Evolutionary conservation across 1,140 invertebrate genomes (phyloP).

Genomic region (Neodiprion pinetum): DNA sequence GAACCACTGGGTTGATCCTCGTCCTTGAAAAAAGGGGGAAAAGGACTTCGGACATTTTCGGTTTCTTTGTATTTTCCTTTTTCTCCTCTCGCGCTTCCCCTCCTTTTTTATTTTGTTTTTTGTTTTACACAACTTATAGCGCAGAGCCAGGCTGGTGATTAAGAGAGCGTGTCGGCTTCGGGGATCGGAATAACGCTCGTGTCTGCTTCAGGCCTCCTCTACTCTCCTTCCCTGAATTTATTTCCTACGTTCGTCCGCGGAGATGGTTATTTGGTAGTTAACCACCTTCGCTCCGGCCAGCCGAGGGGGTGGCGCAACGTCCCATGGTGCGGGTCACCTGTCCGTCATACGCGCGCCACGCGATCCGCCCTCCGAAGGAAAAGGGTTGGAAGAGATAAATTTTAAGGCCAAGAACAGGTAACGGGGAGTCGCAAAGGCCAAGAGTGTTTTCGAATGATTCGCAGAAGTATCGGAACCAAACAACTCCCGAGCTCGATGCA

Average conservation of each 20-base stretch:
- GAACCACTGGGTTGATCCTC: conserved; percentile 21
- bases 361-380: too few species aligned
- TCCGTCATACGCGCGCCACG: background rate
- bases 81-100: conserved; percentile 28
- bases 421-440: too few species aligned
- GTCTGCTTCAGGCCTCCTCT: background rate
- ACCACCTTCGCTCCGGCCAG: background rate
- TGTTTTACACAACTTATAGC: conserved; percentile 26
- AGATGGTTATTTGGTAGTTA: conserved; percentile 1
- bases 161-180: conserved; percentile 29
- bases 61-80: conserved; percentile 19
- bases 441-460: too few species aligned
- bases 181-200: background rate
- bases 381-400: too few species aligned
- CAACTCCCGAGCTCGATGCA: too few species aligned
- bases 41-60: conserved; percentile 11
- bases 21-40: conserved; percentile 6
- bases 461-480: too few species aligned
- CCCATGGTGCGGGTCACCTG: background rate
- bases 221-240: background rate
- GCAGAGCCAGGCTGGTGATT: conserved; percentile 50
- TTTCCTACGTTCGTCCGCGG: background rate
- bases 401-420: too few species aligned
- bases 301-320: background rate
- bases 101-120: conserved; percentile 15